Evolutionary conservation across 2,888 invertebrate genomes (phyloP), one percentile per base, ranked within the genome.

Genomic region (Apocheima hispidaria): DNA sequence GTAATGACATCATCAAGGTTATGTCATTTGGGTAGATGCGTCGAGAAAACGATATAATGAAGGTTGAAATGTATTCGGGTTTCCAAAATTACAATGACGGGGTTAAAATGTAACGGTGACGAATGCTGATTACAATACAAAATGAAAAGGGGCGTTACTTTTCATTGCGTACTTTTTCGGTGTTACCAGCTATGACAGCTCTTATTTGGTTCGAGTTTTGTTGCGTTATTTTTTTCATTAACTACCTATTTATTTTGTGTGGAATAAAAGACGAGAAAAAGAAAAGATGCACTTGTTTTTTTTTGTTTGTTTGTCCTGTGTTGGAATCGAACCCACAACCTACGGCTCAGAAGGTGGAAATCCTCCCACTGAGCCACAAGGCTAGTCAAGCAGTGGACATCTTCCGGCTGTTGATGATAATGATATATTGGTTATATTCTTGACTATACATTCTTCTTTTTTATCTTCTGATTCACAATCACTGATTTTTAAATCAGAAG

Each of bases 1-100:
- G 76, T 86, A 86, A 87, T 84, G 85, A 82, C 81, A 81, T 83
- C 86, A 86, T 86, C 81, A 82, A 68, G 82, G 84, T 81, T 80
- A 81, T 80, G 81, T 82, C 82, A 79, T 83, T 83, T 78, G 63
- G 67, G 74, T 78, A 80, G 84, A 83, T 81, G 82, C 78, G 62
- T 56, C 44, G 78, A 78, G 75, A 75, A 81, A 79, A 77, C 75
- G 82, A 80, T 81, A 77, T 81, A 78, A 86, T 84, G 80, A 87
- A 82, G 77, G 77, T 72, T 72, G 72, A 80, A 83, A 83, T 80
- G 75, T 81, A 60, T 65, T 66, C 58, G 20, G 49, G 46, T 40
- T 49, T 49, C 53, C 44, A 49, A 60, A 54, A 65, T 68, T 60
- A 65, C 65, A 64, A 63, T 59, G 65, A 63, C 65, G 62, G 69